Conservation (phyloP, 2,888 invertebrate species). For the Lomographa bimaculata region DNA sequence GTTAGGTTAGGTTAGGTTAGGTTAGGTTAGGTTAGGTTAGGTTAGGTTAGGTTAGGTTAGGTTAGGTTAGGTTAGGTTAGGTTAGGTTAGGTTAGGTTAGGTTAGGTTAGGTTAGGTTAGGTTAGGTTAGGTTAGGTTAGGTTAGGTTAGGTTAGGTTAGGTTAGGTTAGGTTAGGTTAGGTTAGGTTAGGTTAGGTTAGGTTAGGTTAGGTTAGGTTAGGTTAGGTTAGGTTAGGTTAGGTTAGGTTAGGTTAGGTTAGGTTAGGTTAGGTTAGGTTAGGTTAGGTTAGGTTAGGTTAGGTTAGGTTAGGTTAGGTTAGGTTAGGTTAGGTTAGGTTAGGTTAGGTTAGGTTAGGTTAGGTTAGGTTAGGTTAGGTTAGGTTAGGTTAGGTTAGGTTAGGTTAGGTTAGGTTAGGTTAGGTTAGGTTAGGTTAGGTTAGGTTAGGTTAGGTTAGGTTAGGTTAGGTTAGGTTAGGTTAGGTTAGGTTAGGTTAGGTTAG, state of each 20-base stretch:
- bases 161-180: constrained; percentile 17
- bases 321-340: constrained; percentile 17
- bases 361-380: constrained; percentile 13
- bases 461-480: constrained; percentile 25
- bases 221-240: constrained; percentile 16
- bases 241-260: constrained; percentile 18
- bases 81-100: constrained; percentile 20
- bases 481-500: constrained; percentile 25
- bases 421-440: constrained; percentile 20
- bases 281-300: constrained; percentile 17
- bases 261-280: constrained; percentile 20
- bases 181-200: constrained; percentile 16
- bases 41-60: constrained; percentile 28
- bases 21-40: constrained; percentile 30
- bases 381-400: constrained; percentile 16
- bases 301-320: constrained; percentile 16
- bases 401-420: constrained; percentile 15
- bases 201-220: constrained; percentile 16
- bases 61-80: constrained; percentile 29
- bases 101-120: constrained; percentile 18
- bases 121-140: constrained; percentile 19
- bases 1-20: constrained; percentile 18
- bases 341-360: constrained; percentile 15
- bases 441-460: constrained; percentile 17
- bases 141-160: constrained; percentile 16